Evolutionary conservation across 2,797 vertebrate genomes (phyloP), one percentile per base, ranked within the genome.

Genomic region (Danio jaintianensis): DNA sequence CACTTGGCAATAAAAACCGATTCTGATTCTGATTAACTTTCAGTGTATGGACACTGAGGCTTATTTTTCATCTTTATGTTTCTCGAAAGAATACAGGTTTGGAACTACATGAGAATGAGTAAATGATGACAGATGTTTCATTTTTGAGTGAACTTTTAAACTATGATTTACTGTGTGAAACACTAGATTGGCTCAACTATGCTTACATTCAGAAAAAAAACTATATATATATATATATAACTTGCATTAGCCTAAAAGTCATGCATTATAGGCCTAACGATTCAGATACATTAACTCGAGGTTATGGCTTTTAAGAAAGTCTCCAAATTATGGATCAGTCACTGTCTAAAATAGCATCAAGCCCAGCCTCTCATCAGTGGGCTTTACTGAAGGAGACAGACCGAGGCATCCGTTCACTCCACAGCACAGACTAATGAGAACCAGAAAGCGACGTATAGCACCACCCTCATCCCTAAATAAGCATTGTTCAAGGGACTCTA

Each of bases 321-420:
- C 74, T 70, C 64, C 63, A 81, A 83, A 71, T 43, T 75, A 81
- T 53, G 38, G 50, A 42, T 75, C 10, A n/a, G 4, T 78, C 43
- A 15, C 40, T 64, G 7, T 72, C 66, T 40, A 72, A 72, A 83
- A 80, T 59, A 74, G 77, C 70, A 45, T 3, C 74, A 78, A 64
- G 59, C 70, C 43, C 36, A 73, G 61, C 43, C 78, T 83, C 63
- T 82, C 80, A 85, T 87, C 78, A 69, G 80, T 82, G 81, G 61
- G 63, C 71, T 82, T 58, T 66, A 55, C 58, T 82, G 42, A 10
- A 70, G 43, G 42, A 47, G 63, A 74, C 47, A 38, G 58, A 50
- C 71, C 7, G 55, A 47, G 13, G 43, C 58, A 70, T 76, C 76
- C 40, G 55, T 75, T 66, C 40, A 55, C 59, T 80, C 67, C 73